These are phyloP conservation scores for Aphodius sticticus DNA, from an alignment of 2,888 invertebrate genomes.

Conservation along the genomic window DNA sequence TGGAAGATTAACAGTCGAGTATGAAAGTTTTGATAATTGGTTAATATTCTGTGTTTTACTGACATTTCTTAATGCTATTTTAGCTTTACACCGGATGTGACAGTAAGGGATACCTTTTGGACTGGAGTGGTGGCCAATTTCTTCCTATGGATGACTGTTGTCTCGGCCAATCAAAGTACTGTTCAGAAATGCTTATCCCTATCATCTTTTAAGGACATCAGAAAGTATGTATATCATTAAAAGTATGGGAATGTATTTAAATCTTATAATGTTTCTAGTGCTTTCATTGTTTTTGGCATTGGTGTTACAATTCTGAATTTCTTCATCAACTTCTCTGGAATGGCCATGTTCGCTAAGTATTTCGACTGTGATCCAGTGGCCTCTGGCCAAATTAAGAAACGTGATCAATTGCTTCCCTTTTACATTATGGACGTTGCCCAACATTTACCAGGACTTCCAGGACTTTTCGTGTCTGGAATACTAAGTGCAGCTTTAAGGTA, in stretches of 20 bases:
- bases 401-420: constrained; percentile 70
- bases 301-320: constrained; percentile 67
- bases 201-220: constrained; percentile 59
- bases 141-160: constrained; percentile 63
- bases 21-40: background rate
- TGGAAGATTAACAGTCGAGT: constrained; percentile 13
- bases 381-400: constrained; percentile 64
- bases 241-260: too few relatives aligned
- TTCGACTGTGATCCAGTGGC: constrained; percentile 71
- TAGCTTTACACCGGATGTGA: constrained; percentile 68
- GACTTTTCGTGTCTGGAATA: constrained; percentile 77
- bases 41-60: background rate
- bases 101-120: constrained; percentile 68
- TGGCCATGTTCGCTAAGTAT: constrained; percentile 70
- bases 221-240: constrained; percentile 27
- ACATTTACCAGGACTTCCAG: constrained; percentile 74
- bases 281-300: constrained; percentile 42
- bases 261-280: constrained; percentile 33
- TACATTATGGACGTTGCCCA: constrained; percentile 75
- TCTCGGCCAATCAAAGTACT: constrained; percentile 65
- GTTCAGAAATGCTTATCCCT: constrained; percentile 70
- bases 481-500: constrained; percentile 72
- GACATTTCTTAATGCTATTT: constrained; percentile 33
- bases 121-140: constrained; percentile 66
- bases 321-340: constrained; percentile 66